Conservation (phyloP, 1,140 invertebrate genomes). For the Neomicropteryx cornuta region DNA sequence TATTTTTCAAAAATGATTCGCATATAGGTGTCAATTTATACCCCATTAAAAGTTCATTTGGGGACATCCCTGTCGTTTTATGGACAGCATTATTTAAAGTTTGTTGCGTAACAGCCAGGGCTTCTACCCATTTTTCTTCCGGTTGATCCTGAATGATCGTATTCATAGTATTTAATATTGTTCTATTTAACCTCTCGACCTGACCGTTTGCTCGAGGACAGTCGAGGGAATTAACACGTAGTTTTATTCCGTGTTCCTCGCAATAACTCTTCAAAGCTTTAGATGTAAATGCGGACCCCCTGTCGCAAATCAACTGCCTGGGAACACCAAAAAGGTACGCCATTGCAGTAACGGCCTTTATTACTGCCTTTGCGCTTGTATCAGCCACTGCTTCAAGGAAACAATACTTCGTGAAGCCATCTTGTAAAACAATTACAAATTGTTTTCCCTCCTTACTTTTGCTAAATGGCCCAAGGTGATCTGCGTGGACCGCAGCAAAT, state of each 20-base stretch:
- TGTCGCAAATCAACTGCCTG: conserved; percentile 7
- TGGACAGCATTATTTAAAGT: too few species aligned
- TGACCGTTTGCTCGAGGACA: conserved; percentile 15
- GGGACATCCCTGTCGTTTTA: too few species aligned
- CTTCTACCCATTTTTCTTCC: too few species aligned
- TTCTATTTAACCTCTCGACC: conserved; percentile 16
- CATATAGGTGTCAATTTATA: too few species aligned
- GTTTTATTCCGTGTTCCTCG: neutral
- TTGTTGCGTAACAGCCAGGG: too few species aligned
- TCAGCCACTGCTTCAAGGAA: conserved; percentile 7
- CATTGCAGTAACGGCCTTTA: conserved; percentile 5
- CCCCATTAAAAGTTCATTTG: too few species aligned
- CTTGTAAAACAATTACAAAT: conserved; percentile 13
- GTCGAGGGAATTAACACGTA: conserved; percentile 13
- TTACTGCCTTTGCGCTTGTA: conserved; percentile 8
- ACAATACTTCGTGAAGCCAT: conserved; percentile 12
- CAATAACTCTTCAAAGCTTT: conserved; percentile 4
- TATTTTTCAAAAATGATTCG: too few species aligned
- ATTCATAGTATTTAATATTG: conserved; percentile 16
- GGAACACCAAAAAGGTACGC: conserved; percentile 13
- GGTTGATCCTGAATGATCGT: too few species aligned
- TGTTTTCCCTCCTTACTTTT: conserved; percentile 7
- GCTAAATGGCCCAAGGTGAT: conserved; percentile 13
- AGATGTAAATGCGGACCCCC: conserved; percentile 12
- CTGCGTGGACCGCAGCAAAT: conserved; percentile 13